These are phyloP conservation scores for Synanthedon myopaeformis DNA, from an alignment of 2,888 invertebrate genomes.

Conservation along the genomic window DNA sequence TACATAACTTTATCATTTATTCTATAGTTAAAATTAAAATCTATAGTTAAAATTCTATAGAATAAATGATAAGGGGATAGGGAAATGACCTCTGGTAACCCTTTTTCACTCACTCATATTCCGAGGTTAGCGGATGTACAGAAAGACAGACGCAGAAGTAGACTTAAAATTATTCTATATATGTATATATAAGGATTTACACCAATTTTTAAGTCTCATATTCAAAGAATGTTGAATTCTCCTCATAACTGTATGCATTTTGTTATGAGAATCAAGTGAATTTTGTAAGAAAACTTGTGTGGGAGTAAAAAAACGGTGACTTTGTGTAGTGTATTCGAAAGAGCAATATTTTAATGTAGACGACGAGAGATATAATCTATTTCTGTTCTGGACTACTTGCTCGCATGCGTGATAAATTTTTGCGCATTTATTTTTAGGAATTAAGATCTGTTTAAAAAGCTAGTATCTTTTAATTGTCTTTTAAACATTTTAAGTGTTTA, in stretches of 20 bases:
- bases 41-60: too few species aligned
- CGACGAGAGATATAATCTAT: slow-evolving; percentile 43
- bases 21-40: too few species aligned
- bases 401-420: slow-evolving; percentile 45
- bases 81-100: too few species aligned
- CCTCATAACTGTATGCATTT: slow-evolving; percentile 10
- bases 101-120: too few species aligned
- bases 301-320: slow-evolving; percentile 43
- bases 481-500: not conserved
- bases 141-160: too few species aligned
- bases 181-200: too few species aligned
- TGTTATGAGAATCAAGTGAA: slow-evolving; percentile 18
- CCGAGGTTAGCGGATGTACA: too few species aligned
- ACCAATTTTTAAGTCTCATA: too few species aligned
- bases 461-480: not conserved
- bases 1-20: too few species aligned
- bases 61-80: too few species aligned
- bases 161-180: too few species aligned
- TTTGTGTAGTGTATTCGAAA: slow-evolving; percentile 36
- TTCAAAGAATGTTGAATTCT: too few species aligned
- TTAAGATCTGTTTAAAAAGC: slow-evolving; percentile 16
- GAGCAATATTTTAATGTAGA: slow-evolving; percentile 40
- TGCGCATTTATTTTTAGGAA: slow-evolving; percentile 34
- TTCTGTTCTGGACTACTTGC: slow-evolving; percentile 43
- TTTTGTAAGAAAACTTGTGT: slow-evolving; percentile 29